Evolutionary conservation across 2,888 invertebrate species (phyloP).

Genomic region (Sthenelais limicola): DNA sequence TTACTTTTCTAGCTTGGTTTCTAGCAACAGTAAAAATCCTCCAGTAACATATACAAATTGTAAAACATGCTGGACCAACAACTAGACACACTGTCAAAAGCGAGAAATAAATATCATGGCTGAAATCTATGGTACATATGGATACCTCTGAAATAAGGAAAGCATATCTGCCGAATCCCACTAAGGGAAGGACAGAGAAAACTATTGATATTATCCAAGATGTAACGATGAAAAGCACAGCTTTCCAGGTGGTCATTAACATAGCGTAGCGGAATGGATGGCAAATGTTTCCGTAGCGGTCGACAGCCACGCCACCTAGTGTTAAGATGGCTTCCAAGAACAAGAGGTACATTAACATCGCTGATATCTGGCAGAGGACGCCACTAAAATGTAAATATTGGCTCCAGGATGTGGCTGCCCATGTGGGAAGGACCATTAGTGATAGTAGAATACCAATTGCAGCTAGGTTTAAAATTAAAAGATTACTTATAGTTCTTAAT

Average conservation of each 20-base stretch:
- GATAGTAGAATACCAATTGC: conserved; percentile 5
- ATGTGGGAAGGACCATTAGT: conserved; percentile 19
- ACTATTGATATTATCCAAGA: conserved; percentile 17
- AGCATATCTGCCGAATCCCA: conserved; percentile 21
- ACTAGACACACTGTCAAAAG: background rate
- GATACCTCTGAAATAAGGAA: background rate
- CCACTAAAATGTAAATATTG: background rate
- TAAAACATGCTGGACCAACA: conserved; percentile 1
- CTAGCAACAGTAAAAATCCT: conserved; percentile 11
- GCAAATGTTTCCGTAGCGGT: conserved; percentile 16
- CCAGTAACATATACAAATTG: conserved; percentile 10
- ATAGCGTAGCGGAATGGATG: conserved; percentile 18
- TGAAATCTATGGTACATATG: conserved; percentile 10
- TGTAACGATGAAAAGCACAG: background rate
- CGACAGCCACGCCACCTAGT: conserved; percentile 8
- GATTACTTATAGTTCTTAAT: conserved; percentile 24
- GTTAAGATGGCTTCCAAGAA: conserved; percentile 28
- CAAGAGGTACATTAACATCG: conserved; percentile 3
- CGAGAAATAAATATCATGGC: background rate
- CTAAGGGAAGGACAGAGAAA: conserved; percentile 1
- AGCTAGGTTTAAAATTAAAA: conserved; percentile 26
- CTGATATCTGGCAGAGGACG: background rate
- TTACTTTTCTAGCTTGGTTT: conserved; percentile 11
- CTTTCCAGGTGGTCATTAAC: background rate
- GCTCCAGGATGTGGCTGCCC: conserved; percentile 5